Conservation (phyloP, 2,888 invertebrate genomes). For the Pandemis corylana region DNA sequence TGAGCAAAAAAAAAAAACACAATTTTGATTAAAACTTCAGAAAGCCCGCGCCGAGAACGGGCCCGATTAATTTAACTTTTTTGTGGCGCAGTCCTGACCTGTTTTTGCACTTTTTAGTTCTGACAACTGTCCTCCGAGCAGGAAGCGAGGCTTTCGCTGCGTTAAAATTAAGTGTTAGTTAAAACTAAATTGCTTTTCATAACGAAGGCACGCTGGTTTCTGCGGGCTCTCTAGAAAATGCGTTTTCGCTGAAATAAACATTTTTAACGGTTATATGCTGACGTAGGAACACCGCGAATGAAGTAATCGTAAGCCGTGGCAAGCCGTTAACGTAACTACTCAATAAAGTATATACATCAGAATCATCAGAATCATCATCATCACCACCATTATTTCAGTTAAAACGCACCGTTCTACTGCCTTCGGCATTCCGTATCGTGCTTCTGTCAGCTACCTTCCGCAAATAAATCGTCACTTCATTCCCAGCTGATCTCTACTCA, state of each 20-base stretch:
- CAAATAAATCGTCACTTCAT: too few species aligned
- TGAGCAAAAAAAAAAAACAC: conserved; percentile 27
- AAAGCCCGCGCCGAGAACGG: conserved; percentile 25
- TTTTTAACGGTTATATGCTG: neutral
- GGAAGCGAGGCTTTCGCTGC: conserved; percentile 21
- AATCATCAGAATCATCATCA: too few species aligned
- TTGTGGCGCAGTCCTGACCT: conserved; percentile 38
- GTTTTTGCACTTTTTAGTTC: conserved; percentile 31
- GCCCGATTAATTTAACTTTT: conserved; percentile 41
- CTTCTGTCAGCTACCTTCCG: too few species aligned
- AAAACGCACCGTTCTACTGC: too few species aligned
- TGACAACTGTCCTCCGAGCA: conserved; percentile 29
- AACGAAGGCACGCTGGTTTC: neutral
- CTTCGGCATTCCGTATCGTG: too few species aligned
- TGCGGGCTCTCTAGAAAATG: neutral
- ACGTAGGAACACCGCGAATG: too few species aligned
- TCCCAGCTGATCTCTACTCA: too few species aligned
- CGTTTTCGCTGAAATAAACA: neutral
- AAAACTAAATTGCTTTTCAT: conserved; percentile 32
- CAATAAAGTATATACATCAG: too few species aligned
- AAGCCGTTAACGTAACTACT: too few species aligned
- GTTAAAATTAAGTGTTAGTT: conserved; percentile 41
- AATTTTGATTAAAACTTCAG: conserved; percentile 42
- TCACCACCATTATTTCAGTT: too few species aligned
- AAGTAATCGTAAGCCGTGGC: too few species aligned